These are phyloP conservation scores for Dasyprocta punctata DNA, from an alignment of 2,113 vertebrate species.

Conservation along the genomic window DNA sequence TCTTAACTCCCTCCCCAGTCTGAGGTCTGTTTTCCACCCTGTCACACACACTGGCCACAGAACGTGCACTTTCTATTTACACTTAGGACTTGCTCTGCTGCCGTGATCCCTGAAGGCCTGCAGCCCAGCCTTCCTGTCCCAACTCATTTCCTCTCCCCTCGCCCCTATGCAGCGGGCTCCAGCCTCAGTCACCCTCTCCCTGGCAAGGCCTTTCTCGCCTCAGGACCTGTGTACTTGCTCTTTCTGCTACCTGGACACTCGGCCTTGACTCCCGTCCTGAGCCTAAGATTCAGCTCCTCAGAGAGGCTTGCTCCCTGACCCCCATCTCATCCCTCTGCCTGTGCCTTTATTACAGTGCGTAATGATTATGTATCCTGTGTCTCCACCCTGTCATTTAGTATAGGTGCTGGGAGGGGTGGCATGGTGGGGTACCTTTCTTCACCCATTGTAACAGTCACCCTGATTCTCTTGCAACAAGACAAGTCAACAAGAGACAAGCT, in stretches of 20 bases:
- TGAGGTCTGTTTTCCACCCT: neutral
- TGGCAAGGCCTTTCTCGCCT: neutral
- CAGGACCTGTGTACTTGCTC: neutral
- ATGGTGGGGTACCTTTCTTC: neutral
- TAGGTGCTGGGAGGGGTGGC: neutral
- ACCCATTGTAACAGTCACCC: neutral
- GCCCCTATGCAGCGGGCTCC: neutral
- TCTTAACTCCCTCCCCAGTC: neutral
- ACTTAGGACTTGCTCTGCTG: neutral
- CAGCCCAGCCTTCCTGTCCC: neutral
- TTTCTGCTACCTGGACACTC: neutral
- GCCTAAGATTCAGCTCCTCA: conserved; percentile 20
- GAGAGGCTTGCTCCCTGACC: neutral
- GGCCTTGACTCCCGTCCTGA: neutral
- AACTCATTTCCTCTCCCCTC: neutral
- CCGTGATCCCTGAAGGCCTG: neutral
- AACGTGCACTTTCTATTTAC: neutral
- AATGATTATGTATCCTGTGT: neutral
- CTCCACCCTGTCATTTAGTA: neutral
- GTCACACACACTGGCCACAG: neutral
- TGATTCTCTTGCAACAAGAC: neutral
- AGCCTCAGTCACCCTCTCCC: neutral
- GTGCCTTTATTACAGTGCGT: neutral
- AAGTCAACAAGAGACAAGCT: neutral
- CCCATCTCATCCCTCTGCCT: neutral